Evolutionary conservation across 2,888 invertebrate genomes (phyloP), one percentile per base, ranked within the genome.

Genomic region (Dicyrtomina minuta): DNA sequence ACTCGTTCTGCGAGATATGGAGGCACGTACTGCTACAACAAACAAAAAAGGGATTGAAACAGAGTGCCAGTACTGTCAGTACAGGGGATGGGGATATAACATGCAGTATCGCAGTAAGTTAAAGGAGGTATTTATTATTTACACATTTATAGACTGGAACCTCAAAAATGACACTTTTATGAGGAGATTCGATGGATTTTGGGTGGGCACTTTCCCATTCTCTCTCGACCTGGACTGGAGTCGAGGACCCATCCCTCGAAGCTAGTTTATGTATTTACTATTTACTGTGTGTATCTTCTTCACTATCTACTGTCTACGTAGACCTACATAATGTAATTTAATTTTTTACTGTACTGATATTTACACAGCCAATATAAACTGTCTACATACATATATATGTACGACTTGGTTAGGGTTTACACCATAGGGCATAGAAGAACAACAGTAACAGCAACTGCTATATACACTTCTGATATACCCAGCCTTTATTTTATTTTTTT

Each of bases 141-240:
- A 59, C 27, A 53, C 56, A 26, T 69, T 64, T 56, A 61, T 64
- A 53, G 55, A 60, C 53, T 41, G 12, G 66, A 59, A 60, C 68
- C 43, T 64, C 68, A 53, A 69, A 56, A 56, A n/a, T 64, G 62
- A 69, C 68, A 64, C 64, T 56, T 56, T 62, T 68, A 64, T 64
- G 68, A 69, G 43, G n/a, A 5, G 44, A 58, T 56, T 46, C 27
- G 15, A 33, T 46, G 43, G 27, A 64, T 62, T 69, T 61, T 69
- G 68, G 68, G 68, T 69, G 68, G 68, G 56, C 67, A 60, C 10
- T 27, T 67, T 53, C 41, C 49, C 46, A 62, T n/a, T 17, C n/a
- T n/a, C n/a, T n/a, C n/a, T n/a, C n/a, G n/a, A n/a, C n/a, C n/a
- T n/a, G n/a, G n/a, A n/a, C n/a, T n/a, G n/a, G n/a, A 33, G 33